Percentiles rank a stretch among this genome's conserved stretches.
phyloP scores from a whole-genome alignment of 1,140 invertebrate species.

The Phocides pigmalion region DNA sequence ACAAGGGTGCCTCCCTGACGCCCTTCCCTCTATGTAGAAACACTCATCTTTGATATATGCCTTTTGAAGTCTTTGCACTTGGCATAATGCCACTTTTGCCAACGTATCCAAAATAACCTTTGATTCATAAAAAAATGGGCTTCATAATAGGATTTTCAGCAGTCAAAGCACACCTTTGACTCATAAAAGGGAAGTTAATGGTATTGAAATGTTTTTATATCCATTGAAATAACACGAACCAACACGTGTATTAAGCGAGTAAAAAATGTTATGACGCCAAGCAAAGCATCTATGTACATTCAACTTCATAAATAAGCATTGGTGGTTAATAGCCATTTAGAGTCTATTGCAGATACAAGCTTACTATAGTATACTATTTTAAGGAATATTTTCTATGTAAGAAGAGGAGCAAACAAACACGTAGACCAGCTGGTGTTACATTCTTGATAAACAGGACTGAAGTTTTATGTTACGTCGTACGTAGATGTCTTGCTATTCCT shows the following conservation, averaged over 20 bases:
- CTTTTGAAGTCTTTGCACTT: conserved; percentile 75
- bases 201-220: conserved; percentile 7
- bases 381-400: too few relatives aligned
- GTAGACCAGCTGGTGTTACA: too few relatives aligned
- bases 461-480: too few relatives aligned
- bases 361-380: too few relatives aligned
- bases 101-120: conserved; percentile 67
- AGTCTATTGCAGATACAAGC: too few relatives aligned
- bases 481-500: too few relatives aligned
- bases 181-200: conserved; percentile 14
- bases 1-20: conserved; percentile 59
- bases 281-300: too few relatives aligned
- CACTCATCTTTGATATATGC: conserved; percentile 76
- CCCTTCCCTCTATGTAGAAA: conserved; percentile 65
- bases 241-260: neutral
- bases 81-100: conserved; percentile 70
- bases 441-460: too few relatives aligned
- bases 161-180: conserved; percentile 20
- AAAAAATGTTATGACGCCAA: too few relatives aligned
- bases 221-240: neutral
- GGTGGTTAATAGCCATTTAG: too few relatives aligned
- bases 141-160: conserved; percentile 27
- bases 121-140: conserved; percentile 49
- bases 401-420: too few relatives aligned
- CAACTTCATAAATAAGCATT: too few relatives aligned